A percentile compares a stretch with the other conserved stretches of the same genome.
Evolutionary conservation across 2,113 vertebrate genomes (phyloP).

Genomic region (Podilymbus podiceps): DNA sequence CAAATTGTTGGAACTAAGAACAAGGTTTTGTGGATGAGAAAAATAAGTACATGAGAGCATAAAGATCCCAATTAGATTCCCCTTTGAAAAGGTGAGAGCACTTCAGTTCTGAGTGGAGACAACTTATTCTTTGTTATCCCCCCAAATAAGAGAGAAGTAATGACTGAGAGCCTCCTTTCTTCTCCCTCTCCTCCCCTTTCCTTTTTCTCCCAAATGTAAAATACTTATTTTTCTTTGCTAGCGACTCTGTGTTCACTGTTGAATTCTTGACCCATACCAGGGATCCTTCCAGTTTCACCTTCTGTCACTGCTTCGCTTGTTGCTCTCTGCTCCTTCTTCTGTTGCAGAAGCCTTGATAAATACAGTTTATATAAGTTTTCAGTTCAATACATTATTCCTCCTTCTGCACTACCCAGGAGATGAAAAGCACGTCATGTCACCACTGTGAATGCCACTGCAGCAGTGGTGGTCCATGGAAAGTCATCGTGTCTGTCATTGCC

Average conservation of each 20-base stretch:
- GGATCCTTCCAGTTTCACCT: not conserved
- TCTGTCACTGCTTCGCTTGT: not conserved
- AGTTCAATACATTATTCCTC: not conserved
- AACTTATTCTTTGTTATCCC: not conserved
- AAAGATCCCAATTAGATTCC: constrained; percentile 14
- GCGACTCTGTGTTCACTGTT: not conserved
- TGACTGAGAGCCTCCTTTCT: not conserved
- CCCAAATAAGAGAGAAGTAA: not conserved
- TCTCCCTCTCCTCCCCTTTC: not conserved
- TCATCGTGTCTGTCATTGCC: rapidly evolving
- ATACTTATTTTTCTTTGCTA: not conserved
- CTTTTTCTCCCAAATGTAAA: not conserved
- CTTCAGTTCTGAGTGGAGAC: not conserved
- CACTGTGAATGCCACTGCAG: not conserved
- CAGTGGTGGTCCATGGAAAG: not conserved
- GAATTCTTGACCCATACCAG: not conserved
- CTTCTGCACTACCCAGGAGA: not conserved
- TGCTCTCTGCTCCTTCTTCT: not conserved
- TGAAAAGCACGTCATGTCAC: not conserved
- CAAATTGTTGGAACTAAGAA: not conserved
- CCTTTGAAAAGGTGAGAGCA: constrained; percentile 1
- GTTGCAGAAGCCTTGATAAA: not conserved
- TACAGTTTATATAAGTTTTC: not conserved
- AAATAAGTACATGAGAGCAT: not conserved
- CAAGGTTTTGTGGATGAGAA: constrained; percentile 19